These are phyloP conservation scores for Oreohelix idahoensis DNA, from an alignment of 1,140 invertebrate species.

Conservation along the genomic window DNA sequence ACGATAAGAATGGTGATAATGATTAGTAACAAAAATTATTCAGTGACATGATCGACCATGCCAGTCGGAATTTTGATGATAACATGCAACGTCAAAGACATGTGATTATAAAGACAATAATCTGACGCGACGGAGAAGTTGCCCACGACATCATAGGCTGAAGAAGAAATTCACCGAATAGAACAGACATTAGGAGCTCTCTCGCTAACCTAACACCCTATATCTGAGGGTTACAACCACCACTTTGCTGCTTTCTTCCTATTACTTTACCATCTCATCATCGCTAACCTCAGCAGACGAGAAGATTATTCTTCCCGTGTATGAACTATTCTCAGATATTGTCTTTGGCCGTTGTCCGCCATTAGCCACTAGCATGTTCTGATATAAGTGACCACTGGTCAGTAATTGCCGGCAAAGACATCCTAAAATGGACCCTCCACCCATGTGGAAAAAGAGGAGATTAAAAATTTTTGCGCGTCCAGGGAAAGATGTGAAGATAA, in stretches of 20 bases:
- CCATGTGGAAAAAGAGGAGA: slow-evolving; percentile 6
- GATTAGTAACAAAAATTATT: too few relatives aligned
- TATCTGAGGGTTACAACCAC: background rate
- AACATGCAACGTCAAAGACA: too few relatives aligned
- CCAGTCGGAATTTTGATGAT: too few relatives aligned
- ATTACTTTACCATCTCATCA: background rate
- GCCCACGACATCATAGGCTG: too few relatives aligned
- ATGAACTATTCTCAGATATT: background rate
- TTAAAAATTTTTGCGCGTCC: background rate
- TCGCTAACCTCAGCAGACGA: background rate
- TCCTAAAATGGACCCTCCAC: background rate
- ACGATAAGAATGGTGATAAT: too few relatives aligned
- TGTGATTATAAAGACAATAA: too few relatives aligned
- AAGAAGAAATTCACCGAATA: too few relatives aligned
- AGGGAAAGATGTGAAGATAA: background rate
- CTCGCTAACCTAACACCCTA: background rate
- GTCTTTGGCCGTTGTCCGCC: background rate
- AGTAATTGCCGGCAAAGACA: slow-evolving; percentile 14
- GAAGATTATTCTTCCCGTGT: background rate
- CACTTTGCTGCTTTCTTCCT: background rate
- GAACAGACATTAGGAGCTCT: background rate
- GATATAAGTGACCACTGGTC: slow-evolving; percentile 7
- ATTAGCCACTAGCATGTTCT: slow-evolving; percentile 1
- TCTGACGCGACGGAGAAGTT: too few relatives aligned
- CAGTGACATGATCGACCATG: too few relatives aligned